Conservation (phyloP, 2,888 invertebrate genomes). For the Lasioglossum morio region DNA sequence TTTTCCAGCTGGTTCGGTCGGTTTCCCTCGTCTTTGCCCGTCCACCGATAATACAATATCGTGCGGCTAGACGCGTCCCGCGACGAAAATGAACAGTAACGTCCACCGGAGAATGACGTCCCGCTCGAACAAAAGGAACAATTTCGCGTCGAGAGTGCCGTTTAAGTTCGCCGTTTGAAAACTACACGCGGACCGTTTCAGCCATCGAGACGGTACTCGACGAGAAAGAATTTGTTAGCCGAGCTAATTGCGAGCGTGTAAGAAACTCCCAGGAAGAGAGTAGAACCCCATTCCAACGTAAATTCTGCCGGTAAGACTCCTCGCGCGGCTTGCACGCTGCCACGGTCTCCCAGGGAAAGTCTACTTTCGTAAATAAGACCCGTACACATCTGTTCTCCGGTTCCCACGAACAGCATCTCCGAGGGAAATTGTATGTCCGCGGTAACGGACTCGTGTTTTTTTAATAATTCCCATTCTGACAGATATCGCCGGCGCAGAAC, state of each 20-base stretch:
- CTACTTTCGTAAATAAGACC: constrained; percentile 10
- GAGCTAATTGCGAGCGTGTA: constrained; percentile 16
- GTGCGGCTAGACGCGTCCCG: not conserved
- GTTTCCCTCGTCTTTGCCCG: not conserved
- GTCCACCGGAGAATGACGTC: not conserved
- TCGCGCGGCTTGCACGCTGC: not conserved
- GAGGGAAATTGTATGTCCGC: not conserved
- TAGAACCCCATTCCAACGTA: constrained; percentile 15
- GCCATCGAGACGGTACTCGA: constrained; percentile 3
- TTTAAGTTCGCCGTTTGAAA: not conserved
- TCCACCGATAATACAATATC: constrained; percentile 30
- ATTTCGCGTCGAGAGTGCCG: not conserved
- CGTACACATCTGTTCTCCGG: not conserved
- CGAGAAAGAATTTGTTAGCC: not conserved
- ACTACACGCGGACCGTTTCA: not conserved
- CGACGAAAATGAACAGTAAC: constrained; percentile 7
- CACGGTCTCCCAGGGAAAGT: not conserved
- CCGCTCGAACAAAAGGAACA: not conserved
- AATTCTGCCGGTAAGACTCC: not conserved
- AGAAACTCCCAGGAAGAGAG: constrained; percentile 2
- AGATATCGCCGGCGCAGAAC: too few species aligned
- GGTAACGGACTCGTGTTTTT: not conserved
- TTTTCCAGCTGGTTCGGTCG: not conserved
- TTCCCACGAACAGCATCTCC: not conserved
- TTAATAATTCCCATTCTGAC: not conserved